phyloP scores from a whole-genome alignment of 2,888 invertebrate genomes.

The Zygogramma bicolorata region DNA sequence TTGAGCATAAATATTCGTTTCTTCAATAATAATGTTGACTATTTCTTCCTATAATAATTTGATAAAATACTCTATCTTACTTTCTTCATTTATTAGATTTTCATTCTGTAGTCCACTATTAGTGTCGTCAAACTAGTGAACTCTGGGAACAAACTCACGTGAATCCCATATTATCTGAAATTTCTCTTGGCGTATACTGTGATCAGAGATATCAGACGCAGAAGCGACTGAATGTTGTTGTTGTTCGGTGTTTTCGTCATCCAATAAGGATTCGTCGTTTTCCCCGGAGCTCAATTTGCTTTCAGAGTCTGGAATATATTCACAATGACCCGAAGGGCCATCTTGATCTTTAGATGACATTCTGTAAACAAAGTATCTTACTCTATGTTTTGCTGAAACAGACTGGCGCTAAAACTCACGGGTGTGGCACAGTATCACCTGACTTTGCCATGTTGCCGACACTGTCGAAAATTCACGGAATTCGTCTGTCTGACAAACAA shows the following conservation, averaged over 20 bases:
- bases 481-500: conserved; percentile 8
- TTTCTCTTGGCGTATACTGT: not conserved
- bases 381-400: not conserved
- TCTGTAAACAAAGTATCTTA: not conserved
- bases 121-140: conserved; percentile 12
- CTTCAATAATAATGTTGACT: conserved; percentile 14
- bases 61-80: conserved; percentile 4
- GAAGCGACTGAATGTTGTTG: conserved; percentile 10
- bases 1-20: conserved; percentile 15
- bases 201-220: conserved; percentile 11
- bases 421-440: conserved; percentile 17
- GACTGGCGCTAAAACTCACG: not conserved
- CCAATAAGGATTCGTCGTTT: conserved; percentile 4
- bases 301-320: conserved; percentile 17
- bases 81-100: not conserved
- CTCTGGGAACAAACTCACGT: conserved; percentile 12
- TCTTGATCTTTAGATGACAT: conserved; percentile 1
- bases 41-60: conserved; percentile 5
- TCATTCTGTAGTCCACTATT: conserved; percentile 10
- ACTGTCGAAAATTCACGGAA: not conserved
- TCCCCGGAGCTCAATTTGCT: conserved; percentile 1
- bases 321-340: conserved; percentile 1
- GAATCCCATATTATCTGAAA: not conserved
- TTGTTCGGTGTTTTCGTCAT: not conserved
- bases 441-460: not conserved